Percentiles rank a stretch among this genome's conserved stretches.
Evolutionary conservation across 2,797 vertebrate genomes (phyloP).

Genomic region (Pseudomugil tenellus): DNA sequence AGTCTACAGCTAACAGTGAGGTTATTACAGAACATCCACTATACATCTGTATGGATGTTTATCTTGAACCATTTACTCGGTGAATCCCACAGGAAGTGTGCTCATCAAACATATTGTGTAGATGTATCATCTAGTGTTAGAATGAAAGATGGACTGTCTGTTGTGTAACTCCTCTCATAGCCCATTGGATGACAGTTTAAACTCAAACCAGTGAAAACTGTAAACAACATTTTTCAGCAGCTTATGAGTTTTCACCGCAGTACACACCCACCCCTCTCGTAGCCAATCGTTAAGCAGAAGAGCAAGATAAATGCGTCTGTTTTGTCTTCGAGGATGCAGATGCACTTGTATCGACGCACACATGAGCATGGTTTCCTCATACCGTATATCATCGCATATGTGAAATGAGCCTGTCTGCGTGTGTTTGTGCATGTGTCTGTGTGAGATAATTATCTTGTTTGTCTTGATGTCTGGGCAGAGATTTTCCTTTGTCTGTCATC

Average conservation of each 20-base stretch:
- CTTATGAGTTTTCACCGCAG: constrained; percentile 70
- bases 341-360: constrained; percentile 35
- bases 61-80: constrained; percentile 31
- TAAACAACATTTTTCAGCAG: constrained; percentile 82
- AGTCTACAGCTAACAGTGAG: constrained; percentile 42
- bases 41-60: constrained; percentile 42
- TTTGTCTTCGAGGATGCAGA: constrained; percentile 36
- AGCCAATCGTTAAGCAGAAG: constrained; percentile 64
- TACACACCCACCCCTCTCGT: constrained; percentile 53
- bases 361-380: constrained; percentile 15
- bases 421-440: constrained; percentile 51
- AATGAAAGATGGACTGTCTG: constrained; percentile 31
- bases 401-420: constrained; percentile 30
- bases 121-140: constrained; percentile 27
- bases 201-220: constrained; percentile 70
- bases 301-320: constrained; percentile 42
- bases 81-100: constrained; percentile 51
- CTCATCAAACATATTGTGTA: constrained; percentile 49
- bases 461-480: constrained; percentile 67
- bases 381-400: constrained; percentile 8
- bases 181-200: constrained; percentile 61
- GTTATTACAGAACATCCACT: constrained; percentile 39
- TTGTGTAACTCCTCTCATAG: constrained; percentile 42
- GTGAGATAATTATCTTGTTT: constrained; percentile 77
- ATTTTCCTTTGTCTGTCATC: constrained; percentile 71